Evolutionary conservation across 2,888 invertebrate genomes (phyloP), one percentile per base, ranked within the genome.

Genomic region (Melanostoma scalare): DNA sequence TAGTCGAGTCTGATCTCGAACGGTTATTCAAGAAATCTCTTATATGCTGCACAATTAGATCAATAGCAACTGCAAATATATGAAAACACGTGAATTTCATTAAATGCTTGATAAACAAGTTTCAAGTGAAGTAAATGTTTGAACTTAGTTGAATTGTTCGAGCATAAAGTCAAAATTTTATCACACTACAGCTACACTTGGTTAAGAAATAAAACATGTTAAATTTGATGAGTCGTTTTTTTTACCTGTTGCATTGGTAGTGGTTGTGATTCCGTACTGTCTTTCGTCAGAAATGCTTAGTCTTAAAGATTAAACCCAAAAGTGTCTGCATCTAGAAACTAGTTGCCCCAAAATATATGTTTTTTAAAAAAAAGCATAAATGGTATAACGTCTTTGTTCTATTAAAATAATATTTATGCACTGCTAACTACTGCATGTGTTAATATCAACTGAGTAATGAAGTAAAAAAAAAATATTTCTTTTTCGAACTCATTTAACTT

Each of bases 11-110:
- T 60, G 86, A 86, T 20, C 87, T 88, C 4, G 89, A 88, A 8
- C 93, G 92, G 89, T 93, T 93, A 88, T 94, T 94, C 88, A 98
- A 92, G 89, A 97, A 95, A 90, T 98, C 98, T 87, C 97, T 95
- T 90, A 99, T 98, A 92, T 98, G 98, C 92, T 98, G 98, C 61
- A 99, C 98, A 89, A 99, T 98, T 91, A 99, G 93, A 90, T 98
- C 98, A 90, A 99, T 98, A 86, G 99, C 99, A 91, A 99, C 99
- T 98, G 94, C 78, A 95, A 88, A 81, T 84, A 87, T 67, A 85
- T 35, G 31, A 81, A 61, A 67, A 61, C 10, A 4, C 31, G 20
- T 58, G 63, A 52, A 38, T 52, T 63, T 20, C 40, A 60, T 44
- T 46, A n/a, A 33, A 42, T 36, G 9, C 6, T 2, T 31, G 6